Percentiles rank a stretch among this genome's conserved stretches.
Evolutionary conservation across 53 echinoderm and acorn worm genomes (phyloP).

Genomic region (Antedon mediterranea): DNA sequence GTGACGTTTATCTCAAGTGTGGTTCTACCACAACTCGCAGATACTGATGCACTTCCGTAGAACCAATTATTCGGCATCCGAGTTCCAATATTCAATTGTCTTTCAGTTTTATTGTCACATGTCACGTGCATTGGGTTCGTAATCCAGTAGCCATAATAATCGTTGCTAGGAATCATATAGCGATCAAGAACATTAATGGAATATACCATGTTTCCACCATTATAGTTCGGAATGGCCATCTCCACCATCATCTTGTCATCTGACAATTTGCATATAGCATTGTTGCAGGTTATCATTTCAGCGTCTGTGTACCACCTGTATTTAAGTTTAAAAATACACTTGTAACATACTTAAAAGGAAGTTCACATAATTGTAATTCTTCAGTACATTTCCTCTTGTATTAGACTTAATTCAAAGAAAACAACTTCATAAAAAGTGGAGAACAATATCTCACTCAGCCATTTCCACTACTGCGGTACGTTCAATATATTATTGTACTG

Average conservation of each 20-base stretch:
- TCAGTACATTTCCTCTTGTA: too few relatives aligned
- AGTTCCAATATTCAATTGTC: slow-evolving; percentile 5
- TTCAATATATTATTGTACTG: too few relatives aligned
- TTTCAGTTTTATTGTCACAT: slow-evolving; percentile 11
- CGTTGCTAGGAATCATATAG: slow-evolving; percentile 47
- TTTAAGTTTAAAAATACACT: not conserved
- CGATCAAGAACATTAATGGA: slow-evolving; percentile 52
- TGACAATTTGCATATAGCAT: slow-evolving; percentile 23
- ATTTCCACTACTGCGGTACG: too few relatives aligned
- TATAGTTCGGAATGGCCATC: slow-evolving; percentile 27
- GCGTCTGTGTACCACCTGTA: slow-evolving; percentile 27
- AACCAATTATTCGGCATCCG: slow-evolving; percentile 61
- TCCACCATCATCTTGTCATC: slow-evolving; percentile 30
- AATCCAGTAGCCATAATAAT: slow-evolving; percentile 44
- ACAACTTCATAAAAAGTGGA: too few relatives aligned
- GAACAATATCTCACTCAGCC: too few relatives aligned
- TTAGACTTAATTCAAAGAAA: too few relatives aligned
- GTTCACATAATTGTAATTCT: too few relatives aligned
- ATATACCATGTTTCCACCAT: slow-evolving; percentile 21
- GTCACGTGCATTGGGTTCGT: slow-evolving; percentile 16
- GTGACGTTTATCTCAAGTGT: slow-evolving; percentile 11
- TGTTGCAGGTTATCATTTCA: slow-evolving; percentile 45
- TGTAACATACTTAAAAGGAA: too few relatives aligned
- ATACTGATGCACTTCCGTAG: slow-evolving; percentile 30
- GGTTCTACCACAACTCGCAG: not conserved